Conservation (phyloP, 2,888 invertebrate species). For the Eilema depressum region DNA sequence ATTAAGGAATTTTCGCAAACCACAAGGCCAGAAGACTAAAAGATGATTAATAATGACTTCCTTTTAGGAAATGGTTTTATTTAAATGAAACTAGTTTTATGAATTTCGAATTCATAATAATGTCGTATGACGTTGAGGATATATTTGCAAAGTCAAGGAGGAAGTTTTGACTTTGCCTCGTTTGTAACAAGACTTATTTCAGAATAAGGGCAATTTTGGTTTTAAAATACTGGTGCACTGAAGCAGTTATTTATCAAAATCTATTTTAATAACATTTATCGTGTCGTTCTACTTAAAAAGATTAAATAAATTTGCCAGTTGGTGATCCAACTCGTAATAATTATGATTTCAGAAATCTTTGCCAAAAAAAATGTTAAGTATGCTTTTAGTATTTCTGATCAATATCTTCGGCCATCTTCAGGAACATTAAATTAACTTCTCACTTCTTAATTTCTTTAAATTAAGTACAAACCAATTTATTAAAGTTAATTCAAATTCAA, state of each 20-base stretch:
- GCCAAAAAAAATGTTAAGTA: too few species aligned
- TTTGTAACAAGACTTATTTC: constrained; percentile 10
- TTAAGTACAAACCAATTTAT: background rate
- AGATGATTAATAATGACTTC: constrained; percentile 79
- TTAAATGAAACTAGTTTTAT: constrained; percentile 41
- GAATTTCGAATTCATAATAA: constrained; percentile 31
- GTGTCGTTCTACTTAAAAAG: background rate
- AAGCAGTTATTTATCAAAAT: background rate
- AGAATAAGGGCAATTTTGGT: background rate
- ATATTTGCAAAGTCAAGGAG: background rate
- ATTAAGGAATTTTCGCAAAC: constrained; percentile 75
- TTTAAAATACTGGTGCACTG: background rate
- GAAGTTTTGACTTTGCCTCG: constrained; percentile 5
- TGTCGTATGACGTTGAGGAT: constrained; percentile 15
- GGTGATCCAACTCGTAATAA: too few species aligned
- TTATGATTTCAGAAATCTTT: too few species aligned
- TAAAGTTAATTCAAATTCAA: too few species aligned
- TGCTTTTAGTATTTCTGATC: background rate
- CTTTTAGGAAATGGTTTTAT: constrained; percentile 65
- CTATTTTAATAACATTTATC: background rate
- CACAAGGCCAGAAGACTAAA: constrained; percentile 58
- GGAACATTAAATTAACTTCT: background rate
- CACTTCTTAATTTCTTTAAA: background rate
- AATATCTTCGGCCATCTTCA: background rate
- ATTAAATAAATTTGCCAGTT: too few species aligned